Evolutionary conservation across 2,113 vertebrate genomes (phyloP), one percentile per base, ranked within the genome.

Genomic region (Murina feae): DNA sequence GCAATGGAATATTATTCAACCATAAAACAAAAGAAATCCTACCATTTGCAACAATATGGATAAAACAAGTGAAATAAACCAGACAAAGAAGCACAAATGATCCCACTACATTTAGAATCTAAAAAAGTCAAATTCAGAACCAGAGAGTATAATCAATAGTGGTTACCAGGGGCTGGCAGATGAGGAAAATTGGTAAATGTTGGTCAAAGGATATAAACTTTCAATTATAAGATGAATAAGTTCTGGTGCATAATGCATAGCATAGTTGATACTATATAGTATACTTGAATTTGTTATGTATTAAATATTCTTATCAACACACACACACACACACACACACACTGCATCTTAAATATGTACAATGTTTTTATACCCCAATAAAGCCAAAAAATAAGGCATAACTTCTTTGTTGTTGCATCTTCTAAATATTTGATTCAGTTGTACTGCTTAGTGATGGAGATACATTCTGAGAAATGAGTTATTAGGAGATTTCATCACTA

Each of bases 351-450:
- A 78, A 78, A 89, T 76, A 89, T 18, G 66, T n/a, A 49, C 7
- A 68, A 69, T 93, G 68, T 78, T 78, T 28, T 84, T 68, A 58
- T 49, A 69, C 0, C 39, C 25, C 20, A 89, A n/a, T 60, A 47
- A 89, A 84, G 6, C n/a, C n/a, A 21, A 60, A 93, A 90, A 85
- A 92, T 51, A 93, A 78, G 47, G 13, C 23, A 89, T 68, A 84
- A 55, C 4, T 6, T 87, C 35, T 42, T 86, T 85, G 25, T 58
- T 71, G 60, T 55, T 60, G 20, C 20, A 76, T 37, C 74, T 74
- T 95, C 25, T 28, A 60, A 81, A 12, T 51, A 88, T 9, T 92
- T 72, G 92, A 86, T 51, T 20, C 9, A 42, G 55, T 32, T 16
- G 5, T 32, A 25, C 25, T 32, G 37, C 23, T 32, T 60, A 55